Base-by-base conservation (phyloP, 2,888 invertebrate genomes). In the Tenthredo notha region DNA sequence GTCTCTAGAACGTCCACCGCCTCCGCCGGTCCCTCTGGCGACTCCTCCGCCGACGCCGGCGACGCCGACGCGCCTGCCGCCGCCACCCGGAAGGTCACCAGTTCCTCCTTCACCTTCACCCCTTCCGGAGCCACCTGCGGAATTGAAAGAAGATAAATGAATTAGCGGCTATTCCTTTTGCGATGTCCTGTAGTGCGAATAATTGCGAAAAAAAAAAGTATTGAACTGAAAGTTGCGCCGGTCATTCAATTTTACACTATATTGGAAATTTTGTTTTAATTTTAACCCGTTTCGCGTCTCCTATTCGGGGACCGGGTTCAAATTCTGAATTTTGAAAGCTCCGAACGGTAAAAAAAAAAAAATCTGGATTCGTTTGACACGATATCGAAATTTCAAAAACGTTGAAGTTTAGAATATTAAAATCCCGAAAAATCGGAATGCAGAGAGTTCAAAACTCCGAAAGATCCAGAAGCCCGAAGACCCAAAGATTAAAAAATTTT, bases 1-100 rank as follows among this genome's bases (percentile, higher is more conserved):
- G 93, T 98, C 97, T 65, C 97, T 93, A 87, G 92, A 92, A 84
- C 92, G 91, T 67, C 92, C 90, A 54, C 90, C 89, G 85, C 89
- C 89, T 67, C 91, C 90, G 67, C 90, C 89, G 77, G 89, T 87
- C 85, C 87, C 87, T 83, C 88, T 87, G 54, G 88, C 87, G 87
- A 89, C 88, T 85, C 87, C 87, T 84, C 88, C 88, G 54, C 88
- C 87, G 87, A 89, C 87, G 86, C 89, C 87, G 87, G 88, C 87
- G 87, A 88, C 88, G 85, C 89, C 87, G 80, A 88, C 87, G 61
- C 92, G 90, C 84, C 91, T 88, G 18, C 92, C 89, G 85, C 91
- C 90, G 54, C 92, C 89, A 72, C 89, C 88, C 86, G 90, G 86
- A 86, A 92, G 90, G 88, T 93, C 92, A 91, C 92, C 92, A 87